phyloP scores from a whole-genome alignment of 92 coral and sea anemone species.

The Umimayanthus kanabou region DNA sequence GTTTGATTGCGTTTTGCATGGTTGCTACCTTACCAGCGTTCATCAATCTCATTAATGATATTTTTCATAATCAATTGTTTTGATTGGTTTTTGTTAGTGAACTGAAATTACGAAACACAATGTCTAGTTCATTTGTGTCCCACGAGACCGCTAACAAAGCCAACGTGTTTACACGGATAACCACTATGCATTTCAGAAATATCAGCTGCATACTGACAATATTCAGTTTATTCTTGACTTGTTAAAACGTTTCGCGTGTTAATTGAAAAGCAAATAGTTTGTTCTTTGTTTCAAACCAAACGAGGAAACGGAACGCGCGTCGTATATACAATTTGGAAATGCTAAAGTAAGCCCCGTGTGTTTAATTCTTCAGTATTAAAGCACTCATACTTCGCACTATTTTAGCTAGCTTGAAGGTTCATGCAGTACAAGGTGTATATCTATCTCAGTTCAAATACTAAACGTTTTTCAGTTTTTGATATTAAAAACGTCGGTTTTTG shows the following conservation, averaged over 20 bases:
- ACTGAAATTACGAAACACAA: slow-evolving; percentile 3
- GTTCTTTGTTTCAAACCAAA: background rate
- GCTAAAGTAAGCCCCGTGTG: background rate
- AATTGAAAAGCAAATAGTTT: background rate
- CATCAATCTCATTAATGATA: background rate
- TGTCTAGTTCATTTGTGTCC: background rate
- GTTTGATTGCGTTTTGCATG: background rate
- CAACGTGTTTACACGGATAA: background rate
- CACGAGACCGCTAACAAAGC: background rate
- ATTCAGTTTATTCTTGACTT: background rate
- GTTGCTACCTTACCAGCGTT: background rate
- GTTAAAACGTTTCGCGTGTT: background rate
- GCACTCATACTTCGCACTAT: background rate
- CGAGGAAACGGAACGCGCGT: background rate
- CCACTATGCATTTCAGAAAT: no score
- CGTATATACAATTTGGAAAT: background rate
- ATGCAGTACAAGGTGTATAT: no score
- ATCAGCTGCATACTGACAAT: background rate
- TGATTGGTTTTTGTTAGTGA: slow-evolving; percentile 14
- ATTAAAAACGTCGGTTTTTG: no score
- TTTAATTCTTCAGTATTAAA: background rate
- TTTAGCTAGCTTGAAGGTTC: background rate
- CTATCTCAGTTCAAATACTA: no score
- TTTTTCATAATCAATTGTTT: background rate
- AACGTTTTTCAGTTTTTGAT: no score